Conservation (phyloP, 2,888 invertebrate genomes). For the Hydraecia micacea region DNA sequence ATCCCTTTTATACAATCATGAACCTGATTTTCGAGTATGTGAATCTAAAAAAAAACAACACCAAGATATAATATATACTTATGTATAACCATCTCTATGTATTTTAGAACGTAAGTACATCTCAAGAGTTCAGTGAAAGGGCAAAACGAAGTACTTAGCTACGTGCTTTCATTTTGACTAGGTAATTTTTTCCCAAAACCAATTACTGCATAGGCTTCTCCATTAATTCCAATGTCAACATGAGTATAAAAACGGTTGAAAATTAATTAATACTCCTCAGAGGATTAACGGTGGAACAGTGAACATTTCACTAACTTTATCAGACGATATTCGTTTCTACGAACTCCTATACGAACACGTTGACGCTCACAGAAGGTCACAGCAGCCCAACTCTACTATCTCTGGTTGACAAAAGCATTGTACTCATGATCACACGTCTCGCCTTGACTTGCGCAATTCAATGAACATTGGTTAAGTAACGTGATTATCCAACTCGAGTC, state of each 20-base stretch:
- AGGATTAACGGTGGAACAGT: background rate
- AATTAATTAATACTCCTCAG: background rate
- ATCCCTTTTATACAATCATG: background rate
- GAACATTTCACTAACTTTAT: background rate
- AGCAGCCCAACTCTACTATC: slow-evolving; percentile 54
- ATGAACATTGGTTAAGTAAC: slow-evolving; percentile 84
- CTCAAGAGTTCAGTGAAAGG: background rate
- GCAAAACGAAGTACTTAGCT: background rate
- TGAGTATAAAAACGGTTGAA: background rate
- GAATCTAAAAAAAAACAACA: background rate
- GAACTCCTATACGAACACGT: background rate
- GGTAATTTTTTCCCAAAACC: background rate
- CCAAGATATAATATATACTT: background rate
- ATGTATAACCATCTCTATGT: background rate
- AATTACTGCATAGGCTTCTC: background rate
- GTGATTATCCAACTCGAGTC: slow-evolving; percentile 84
- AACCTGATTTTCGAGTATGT: background rate
- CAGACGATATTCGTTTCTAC: background rate
- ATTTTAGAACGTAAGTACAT: background rate
- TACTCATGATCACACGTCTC: slow-evolving; percentile 77
- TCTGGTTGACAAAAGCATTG: slow-evolving; percentile 70
- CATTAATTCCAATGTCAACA: background rate
- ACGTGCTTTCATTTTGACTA: background rate
- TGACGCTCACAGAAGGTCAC: slow-evolving; percentile 58
- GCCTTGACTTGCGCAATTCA: slow-evolving; percentile 82